phyloP scores from a whole-genome alignment of 2,113 vertebrate species.

The Ondatra zibethicus region DNA sequence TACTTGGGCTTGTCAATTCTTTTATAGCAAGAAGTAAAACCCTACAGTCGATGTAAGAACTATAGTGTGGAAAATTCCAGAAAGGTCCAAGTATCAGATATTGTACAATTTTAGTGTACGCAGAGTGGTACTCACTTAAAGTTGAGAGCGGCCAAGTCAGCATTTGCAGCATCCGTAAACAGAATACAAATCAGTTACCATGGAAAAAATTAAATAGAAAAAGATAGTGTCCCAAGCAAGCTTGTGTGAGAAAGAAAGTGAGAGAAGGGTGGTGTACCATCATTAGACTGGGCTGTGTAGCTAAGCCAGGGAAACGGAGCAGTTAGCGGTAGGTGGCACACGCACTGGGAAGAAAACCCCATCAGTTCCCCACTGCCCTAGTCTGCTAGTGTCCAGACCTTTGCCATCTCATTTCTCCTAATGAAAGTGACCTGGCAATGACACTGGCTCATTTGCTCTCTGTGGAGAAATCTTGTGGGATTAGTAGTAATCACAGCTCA shows the following conservation, averaged over 20 bases:
- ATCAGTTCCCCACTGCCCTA: too few relatives aligned
- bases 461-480: not conserved
- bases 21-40: conserved; percentile 42
- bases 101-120: conserved; percentile 79
- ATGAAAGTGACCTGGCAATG: not conserved
- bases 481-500: not conserved
- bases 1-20: conserved; percentile 1
- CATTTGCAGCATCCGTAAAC: conserved; percentile 93
- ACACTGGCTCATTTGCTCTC: not conserved
- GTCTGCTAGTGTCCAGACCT: not conserved
- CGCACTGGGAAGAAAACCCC: not conserved
- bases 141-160: conserved; percentile 90
- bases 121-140: conserved; percentile 92
- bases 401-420: not conserved
- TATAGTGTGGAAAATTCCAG: conserved; percentile 46
- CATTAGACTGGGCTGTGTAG: not conserved
- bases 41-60: conserved; percentile 64
- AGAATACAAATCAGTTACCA: conserved; percentile 96
- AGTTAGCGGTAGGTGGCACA: not conserved
- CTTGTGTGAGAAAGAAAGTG: not conserved
- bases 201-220: conserved; percentile 83
- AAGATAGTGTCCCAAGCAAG: not conserved
- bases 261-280: not conserved
- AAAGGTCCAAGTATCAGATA: conserved; percentile 77
- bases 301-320: not conserved